These are phyloP conservation scores for Nothoprocta perdicaria DNA, from an alignment of 2,113 vertebrate species.

Conservation along the genomic window DNA sequence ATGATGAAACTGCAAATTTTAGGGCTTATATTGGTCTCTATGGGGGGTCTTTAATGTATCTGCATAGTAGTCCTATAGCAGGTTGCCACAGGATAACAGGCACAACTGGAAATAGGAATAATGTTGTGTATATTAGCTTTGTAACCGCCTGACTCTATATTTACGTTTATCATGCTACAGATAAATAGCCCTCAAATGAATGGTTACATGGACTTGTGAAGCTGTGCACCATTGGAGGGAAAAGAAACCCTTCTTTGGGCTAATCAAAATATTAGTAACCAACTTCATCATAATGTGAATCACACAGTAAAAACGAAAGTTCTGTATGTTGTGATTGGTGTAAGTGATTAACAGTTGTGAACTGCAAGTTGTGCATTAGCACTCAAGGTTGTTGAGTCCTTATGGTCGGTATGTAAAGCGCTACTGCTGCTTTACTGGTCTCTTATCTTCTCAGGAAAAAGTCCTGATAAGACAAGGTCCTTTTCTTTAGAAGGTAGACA, in stretches of 20 bases:
- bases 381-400: neutral
- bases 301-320: neutral
- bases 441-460: neutral
- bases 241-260: neutral
- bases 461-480: neutral
- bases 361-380: neutral
- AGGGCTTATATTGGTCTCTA: neutral
- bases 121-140: neutral
- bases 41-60: neutral
- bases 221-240: neutral
- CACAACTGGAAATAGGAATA: neutral
- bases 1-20: neutral
- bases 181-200: conserved; percentile 17
- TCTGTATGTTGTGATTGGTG: neutral
- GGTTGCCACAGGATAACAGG: neutral
- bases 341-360: neutral
- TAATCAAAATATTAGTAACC: neutral
- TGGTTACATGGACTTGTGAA: neutral
- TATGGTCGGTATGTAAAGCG: neutral
- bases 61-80: neutral
- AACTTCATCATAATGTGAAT: neutral
- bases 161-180: conserved; percentile 32
- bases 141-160: too few relatives aligned
- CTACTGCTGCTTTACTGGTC: neutral
- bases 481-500: neutral